A percentile compares a stretch with the other conserved stretches of the same genome.
Evolutionary conservation across 1,140 invertebrate species (phyloP).

Genomic region (Drosophila burlai): DNA sequence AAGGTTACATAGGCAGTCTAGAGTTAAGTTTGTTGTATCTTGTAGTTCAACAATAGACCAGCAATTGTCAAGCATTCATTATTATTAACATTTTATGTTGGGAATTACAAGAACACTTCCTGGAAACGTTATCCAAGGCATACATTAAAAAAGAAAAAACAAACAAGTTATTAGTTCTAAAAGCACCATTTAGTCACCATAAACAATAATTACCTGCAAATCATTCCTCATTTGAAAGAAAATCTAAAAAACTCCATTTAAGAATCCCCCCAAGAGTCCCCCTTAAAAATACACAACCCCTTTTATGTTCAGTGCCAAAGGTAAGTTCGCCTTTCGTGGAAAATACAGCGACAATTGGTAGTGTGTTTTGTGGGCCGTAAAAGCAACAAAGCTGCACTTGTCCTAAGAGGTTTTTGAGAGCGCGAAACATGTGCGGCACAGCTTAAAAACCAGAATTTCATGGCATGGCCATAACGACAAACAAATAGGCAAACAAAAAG

Average conservation of each 20-base stretch:
- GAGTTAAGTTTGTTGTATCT: neutral
- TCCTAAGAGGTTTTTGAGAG: slow-evolving; percentile 43
- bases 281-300: neutral
- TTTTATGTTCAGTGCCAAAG: slow-evolving; percentile 12
- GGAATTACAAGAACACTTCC: neutral
- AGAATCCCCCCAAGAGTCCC: neutral
- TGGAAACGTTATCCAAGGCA: neutral
- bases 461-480: slow-evolving; percentile 30
- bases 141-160: neutral
- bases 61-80: neutral
- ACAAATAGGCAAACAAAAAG: slow-evolving; percentile 7
- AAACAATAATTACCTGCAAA: neutral
- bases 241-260: neutral
- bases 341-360: slow-evolving; percentile 32
- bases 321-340: slow-evolving; percentile 4
- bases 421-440: slow-evolving; percentile 45
- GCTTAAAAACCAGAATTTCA: slow-evolving; percentile 30
- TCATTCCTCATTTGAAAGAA: neutral
- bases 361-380: slow-evolving; percentile 21
- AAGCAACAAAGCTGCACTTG: slow-evolving; percentile 48
- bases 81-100: neutral
- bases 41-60: neutral
- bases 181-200: neutral
- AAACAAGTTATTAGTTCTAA: neutral
- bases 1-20: too few relatives aligned